A percentile compares a stretch with the other conserved stretches of the same genome.
These are phyloP conservation scores for Dioctria rufipes DNA, from an alignment of 2,888 invertebrate species.

Conservation along the genomic window DNA sequence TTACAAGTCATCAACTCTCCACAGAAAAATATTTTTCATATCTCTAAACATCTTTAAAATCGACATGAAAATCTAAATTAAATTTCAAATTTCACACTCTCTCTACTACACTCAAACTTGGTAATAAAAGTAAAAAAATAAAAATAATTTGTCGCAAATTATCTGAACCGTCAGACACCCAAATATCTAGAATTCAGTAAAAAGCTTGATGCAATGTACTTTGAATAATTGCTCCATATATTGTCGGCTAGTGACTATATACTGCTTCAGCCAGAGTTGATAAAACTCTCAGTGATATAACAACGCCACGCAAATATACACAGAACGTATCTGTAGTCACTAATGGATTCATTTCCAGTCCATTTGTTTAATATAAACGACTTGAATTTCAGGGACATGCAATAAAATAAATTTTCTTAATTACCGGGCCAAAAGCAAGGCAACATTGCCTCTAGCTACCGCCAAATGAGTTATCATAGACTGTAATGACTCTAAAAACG, in stretches of 20 bases:
- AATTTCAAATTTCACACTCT: too few relatives aligned
- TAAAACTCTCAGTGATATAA: slow-evolving; percentile 7
- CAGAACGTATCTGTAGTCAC: slow-evolving; percentile 25
- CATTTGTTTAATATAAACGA: slow-evolving; percentile 51
- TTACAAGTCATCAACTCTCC: too few relatives aligned
- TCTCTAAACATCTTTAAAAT: too few relatives aligned
- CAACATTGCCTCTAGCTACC: slow-evolving; percentile 44
- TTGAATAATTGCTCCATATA: slow-evolving; percentile 31
- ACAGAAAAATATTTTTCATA: too few relatives aligned
- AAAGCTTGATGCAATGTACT: slow-evolving; percentile 30
- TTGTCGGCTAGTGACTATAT: not conserved
- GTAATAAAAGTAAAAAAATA: too few relatives aligned
- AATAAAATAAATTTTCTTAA: slow-evolving; percentile 54
- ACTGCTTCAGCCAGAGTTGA: not conserved
- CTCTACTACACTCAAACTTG: too few relatives aligned
- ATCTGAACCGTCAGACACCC: too few relatives aligned
- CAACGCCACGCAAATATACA: slow-evolving; percentile 22
- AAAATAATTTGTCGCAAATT: too few relatives aligned
- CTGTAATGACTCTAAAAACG: slow-evolving; percentile 40
- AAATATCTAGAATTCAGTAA: too few relatives aligned
- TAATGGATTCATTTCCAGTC: slow-evolving; percentile 53
- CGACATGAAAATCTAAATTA: too few relatives aligned
- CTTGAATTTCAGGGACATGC: slow-evolving; percentile 46
- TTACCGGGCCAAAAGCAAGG: slow-evolving; percentile 42
- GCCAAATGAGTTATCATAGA: slow-evolving; percentile 44